Conservation (phyloP, 2,888 invertebrate genomes). For the Periphyllus acericola region DNA sequence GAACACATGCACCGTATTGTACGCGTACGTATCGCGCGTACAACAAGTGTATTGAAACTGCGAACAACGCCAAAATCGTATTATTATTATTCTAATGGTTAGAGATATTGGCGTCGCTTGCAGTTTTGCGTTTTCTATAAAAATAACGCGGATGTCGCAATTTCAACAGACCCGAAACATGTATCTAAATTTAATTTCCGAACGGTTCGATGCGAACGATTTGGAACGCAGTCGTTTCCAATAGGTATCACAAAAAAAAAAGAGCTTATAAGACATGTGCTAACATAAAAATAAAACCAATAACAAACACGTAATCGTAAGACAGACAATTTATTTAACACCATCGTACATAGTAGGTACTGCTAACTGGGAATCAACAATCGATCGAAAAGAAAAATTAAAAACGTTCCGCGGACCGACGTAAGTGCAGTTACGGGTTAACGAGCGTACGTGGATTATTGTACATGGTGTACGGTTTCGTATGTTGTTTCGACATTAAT, state of each 20-base stretch:
- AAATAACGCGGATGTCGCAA: background rate
- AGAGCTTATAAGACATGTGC: background rate
- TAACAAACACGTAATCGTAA: background rate
- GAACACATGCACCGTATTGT: background rate
- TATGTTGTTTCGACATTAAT: no score
- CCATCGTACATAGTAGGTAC: no score
- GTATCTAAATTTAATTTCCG: background rate
- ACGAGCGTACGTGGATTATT: background rate
- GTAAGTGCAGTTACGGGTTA: background rate
- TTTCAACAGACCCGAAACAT: background rate
- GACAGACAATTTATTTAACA: background rate
- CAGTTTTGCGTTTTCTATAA: background rate
- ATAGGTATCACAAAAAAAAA: background rate
- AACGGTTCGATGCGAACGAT: background rate
- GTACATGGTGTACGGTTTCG: no score
- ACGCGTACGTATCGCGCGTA: background rate
- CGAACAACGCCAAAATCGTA: background rate
- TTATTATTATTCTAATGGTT: background rate
- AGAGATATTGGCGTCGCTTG: background rate
- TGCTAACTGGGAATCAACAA: background rate
- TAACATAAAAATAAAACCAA: background rate
- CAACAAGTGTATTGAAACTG: background rate
- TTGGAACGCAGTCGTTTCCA: background rate
- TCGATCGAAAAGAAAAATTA: background rate
- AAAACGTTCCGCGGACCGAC: background rate